Conservation (phyloP, 2,113 vertebrate species). For the Synchiropus splendidus region DNA sequence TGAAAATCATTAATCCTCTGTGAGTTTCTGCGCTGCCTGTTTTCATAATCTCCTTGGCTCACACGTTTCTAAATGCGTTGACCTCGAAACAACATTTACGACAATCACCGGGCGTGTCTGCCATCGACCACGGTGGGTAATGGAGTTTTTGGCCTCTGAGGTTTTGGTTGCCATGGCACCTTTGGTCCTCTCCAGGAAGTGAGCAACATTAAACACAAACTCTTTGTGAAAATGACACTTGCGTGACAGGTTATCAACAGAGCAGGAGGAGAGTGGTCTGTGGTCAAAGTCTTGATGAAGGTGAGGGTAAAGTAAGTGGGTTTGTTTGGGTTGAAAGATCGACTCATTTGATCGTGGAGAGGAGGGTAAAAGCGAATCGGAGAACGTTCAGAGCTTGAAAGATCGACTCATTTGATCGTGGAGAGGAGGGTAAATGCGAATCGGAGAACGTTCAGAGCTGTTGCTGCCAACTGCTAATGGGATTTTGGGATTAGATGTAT, state of each 20-base stretch:
- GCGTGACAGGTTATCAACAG: neutral
- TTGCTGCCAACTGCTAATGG: too few relatives aligned
- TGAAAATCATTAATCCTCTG: too few relatives aligned
- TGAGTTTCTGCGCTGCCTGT: too few relatives aligned
- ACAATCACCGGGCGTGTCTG: constrained; percentile 3
- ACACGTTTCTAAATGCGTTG: neutral
- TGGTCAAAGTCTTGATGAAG: neutral
- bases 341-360: too few relatives aligned
- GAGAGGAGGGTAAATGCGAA: too few relatives aligned
- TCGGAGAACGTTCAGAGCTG: too few relatives aligned
- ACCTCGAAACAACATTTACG: constrained; percentile 2
- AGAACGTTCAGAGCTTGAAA: too few relatives aligned
- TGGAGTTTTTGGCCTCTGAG: constrained; percentile 11
- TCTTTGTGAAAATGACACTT: neutral
- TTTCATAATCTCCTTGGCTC: too few relatives aligned
- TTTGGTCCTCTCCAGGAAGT: constrained; percentile 43
- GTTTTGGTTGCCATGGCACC: constrained; percentile 31
- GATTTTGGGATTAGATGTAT: too few relatives aligned
- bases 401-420: too few relatives aligned
- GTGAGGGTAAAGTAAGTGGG: neutral
- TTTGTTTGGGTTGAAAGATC: neutral
- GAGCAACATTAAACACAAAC: constrained; percentile 36
- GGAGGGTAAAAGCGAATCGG: too few relatives aligned
- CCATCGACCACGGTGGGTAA: neutral
- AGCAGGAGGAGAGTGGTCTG: neutral